A percentile compares a stretch with the other conserved stretches of the same genome.
Conservation (phyloP, 2,797 vertebrate genomes). For the Leucoraja ocellata region DNA sequence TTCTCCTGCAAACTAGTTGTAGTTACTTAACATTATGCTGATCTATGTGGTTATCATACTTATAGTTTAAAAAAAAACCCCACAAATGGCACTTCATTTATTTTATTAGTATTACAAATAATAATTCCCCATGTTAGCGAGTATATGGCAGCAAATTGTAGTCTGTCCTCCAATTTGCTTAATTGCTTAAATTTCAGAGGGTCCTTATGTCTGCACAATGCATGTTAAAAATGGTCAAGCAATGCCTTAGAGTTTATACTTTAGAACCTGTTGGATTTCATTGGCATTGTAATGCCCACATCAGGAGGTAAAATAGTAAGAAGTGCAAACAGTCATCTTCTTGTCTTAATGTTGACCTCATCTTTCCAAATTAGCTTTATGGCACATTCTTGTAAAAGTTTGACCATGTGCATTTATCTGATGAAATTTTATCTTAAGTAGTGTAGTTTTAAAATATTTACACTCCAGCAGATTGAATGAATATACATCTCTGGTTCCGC, state of each 20-base stretch:
- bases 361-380: background rate
- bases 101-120: background rate
- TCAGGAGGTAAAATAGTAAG: background rate
- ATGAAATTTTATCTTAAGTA: background rate
- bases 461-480: background rate
- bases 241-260: background rate
- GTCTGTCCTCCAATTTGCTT: background rate
- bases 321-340: background rate
- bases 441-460: background rate
- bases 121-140: background rate
- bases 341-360: constrained; percentile 1
- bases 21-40: background rate
- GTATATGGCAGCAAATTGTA: background rate
- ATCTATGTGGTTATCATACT: no score
- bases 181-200: no score
- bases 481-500: no score
- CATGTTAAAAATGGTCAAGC: background rate
- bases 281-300: background rate
- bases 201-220: no score
- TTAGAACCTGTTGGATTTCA: background rate
- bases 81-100: background rate
- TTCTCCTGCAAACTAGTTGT: background rate
- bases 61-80: background rate
- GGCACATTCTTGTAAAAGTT: background rate
- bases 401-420: background rate